phyloP scores from a whole-genome alignment of 2,797 vertebrate species.

The Sebastolobus altivelis region DNA sequence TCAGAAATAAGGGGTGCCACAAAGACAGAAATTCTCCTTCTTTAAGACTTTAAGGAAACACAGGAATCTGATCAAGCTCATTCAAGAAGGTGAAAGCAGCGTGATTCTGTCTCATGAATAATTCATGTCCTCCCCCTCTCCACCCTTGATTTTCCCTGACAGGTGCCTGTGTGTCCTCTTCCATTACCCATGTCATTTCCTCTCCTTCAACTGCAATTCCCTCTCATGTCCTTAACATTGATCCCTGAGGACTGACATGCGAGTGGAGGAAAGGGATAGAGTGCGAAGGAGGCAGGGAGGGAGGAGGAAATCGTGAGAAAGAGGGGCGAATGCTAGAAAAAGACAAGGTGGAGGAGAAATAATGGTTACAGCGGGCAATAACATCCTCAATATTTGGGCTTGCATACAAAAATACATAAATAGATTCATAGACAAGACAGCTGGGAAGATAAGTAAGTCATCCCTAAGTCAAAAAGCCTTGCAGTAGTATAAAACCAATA shows the following conservation, averaged over 20 bases:
- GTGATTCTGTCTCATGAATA: conserved; percentile 93
- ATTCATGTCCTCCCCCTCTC: conserved; percentile 86
- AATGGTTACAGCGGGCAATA: conserved; percentile 43
- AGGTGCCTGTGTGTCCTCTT: conserved; percentile 89
- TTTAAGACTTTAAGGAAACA: conserved; percentile 46
- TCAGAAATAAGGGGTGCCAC: conserved; percentile 7
- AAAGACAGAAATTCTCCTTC: conserved; percentile 5
- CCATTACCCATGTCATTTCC: conserved; percentile 94
- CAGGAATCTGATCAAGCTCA: conserved; percentile 84
- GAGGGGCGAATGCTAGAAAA: conserved; percentile 22
- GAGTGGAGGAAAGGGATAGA: conserved; percentile 70
- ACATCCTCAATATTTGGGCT: conserved; percentile 20
- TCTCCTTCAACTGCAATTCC: conserved; percentile 92
- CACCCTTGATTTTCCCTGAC: conserved; percentile 84
- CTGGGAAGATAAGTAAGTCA: conserved; percentile 11
- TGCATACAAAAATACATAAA: conserved; percentile 75
- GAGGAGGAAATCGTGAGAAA: conserved; percentile 15
- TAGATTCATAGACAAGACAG: conserved; percentile 28
- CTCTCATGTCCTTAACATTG: conserved; percentile 86
- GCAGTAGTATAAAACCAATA: conserved; percentile 20
- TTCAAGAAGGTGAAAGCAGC: conserved; percentile 91
- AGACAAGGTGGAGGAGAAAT: conserved; percentile 44
- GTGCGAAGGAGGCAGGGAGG: conserved; percentile 15
- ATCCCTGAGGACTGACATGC: conserved; percentile 89
- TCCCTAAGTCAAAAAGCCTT: conserved; percentile 22